Evolutionary conservation across 2,888 invertebrate species (phyloP).

Genomic region (Eilema caniola): DNA sequence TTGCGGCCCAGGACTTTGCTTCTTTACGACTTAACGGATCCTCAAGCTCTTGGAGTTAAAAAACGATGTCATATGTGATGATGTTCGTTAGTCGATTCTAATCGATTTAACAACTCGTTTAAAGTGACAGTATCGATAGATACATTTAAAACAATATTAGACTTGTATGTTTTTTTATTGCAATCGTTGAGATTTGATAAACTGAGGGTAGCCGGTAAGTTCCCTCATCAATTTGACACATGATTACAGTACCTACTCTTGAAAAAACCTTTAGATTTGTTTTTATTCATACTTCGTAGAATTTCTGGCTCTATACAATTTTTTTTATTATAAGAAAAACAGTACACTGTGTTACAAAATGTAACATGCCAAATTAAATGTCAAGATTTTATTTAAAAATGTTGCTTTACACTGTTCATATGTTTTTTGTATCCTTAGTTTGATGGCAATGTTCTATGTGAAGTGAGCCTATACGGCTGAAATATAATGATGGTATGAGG

Average conservation of each 20-base stretch:
- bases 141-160: not conserved
- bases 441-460: no score
- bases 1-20: no score
- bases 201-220: no score
- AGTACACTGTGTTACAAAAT: not conserved
- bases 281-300: not conserved
- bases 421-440: not conserved
- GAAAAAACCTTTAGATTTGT: not conserved
- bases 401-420: not conserved
- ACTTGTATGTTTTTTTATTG: not conserved
- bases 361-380: not conserved
- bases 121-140: not conserved
- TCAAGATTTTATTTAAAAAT: constrained; percentile 9
- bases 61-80: no score
- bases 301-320: not conserved
- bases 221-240: not conserved
- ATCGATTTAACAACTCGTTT: not conserved
- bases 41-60: no score
- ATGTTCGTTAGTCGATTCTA: not conserved
- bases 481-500: no score
- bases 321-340: constrained; percentile 1
- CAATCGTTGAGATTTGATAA: not conserved
- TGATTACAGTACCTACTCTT: not conserved
- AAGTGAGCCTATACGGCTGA: not conserved
- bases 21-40: no score